Evolutionary conservation across 2,888 invertebrate species (phyloP).

Genomic region (Lochmaea crataegi): DNA sequence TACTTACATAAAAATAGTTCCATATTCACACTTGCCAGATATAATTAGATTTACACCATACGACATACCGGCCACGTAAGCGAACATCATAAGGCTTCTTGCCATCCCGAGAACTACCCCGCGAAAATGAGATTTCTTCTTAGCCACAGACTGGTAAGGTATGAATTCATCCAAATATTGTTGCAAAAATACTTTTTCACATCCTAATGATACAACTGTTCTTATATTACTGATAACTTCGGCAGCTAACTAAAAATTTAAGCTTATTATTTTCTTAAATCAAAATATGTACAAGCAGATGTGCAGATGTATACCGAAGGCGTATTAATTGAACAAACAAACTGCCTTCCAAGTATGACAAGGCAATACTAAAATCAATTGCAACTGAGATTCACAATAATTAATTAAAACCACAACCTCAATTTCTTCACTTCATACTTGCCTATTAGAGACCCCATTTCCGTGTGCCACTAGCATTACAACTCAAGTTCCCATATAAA

Average conservation of each 20-base stretch:
- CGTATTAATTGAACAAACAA: too few species aligned
- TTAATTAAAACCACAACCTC: too few species aligned
- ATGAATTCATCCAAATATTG: slow-evolving; percentile 71
- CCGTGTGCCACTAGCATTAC: too few species aligned
- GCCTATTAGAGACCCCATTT: too few species aligned
- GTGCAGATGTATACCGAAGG: too few species aligned
- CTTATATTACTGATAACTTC: slow-evolving; percentile 65
- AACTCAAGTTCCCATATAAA: too few species aligned
- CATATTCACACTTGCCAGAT: slow-evolving; percentile 69
- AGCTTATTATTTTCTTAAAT: background rate
- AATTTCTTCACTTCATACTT: too few species aligned
- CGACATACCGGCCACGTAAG: slow-evolving; percentile 76
- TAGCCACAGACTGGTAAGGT: slow-evolving; percentile 71
- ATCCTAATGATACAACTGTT: slow-evolving; percentile 78
- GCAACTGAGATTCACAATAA: too few species aligned
- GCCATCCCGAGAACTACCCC: slow-evolving; percentile 77
- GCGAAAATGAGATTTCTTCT: slow-evolving; percentile 72
- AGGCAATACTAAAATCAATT: too few species aligned
- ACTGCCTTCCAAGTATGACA: too few species aligned
- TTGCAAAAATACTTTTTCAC: slow-evolving; percentile 74
- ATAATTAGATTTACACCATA: slow-evolving; percentile 79
- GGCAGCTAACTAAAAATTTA: slow-evolving; percentile 71
- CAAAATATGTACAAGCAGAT: too few species aligned
- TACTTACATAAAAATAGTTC: slow-evolving; percentile 77
- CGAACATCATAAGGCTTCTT: slow-evolving; percentile 75